A percentile compares a stretch with the other conserved stretches of the same genome.
Conservation (phyloP, 1,140 invertebrate species). For the Drosophila littoralis region DNA sequence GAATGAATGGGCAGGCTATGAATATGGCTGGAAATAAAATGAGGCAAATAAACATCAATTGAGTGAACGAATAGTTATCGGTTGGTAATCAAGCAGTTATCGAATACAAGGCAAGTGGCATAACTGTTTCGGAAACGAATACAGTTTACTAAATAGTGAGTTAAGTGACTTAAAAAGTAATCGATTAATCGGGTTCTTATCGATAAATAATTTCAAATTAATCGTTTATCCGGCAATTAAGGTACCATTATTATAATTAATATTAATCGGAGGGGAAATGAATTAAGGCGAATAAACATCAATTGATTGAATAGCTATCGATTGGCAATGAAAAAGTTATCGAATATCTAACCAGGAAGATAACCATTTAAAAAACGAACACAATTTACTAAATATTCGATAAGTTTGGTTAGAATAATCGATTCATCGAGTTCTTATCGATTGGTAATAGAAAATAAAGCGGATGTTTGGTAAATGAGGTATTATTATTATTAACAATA, state of each 20-base stretch:
- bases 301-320: background rate
- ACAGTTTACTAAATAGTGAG: background rate
- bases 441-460: background rate
- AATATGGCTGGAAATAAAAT: too few species aligned
- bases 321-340: background rate
- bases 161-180: background rate
- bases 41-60: background rate
- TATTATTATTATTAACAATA: too few species aligned
- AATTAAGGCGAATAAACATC: too few species aligned
- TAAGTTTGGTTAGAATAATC: background rate
- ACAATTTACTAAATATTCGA: background rate
- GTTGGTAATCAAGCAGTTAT: background rate
- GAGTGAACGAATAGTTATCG: background rate
- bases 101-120: background rate
- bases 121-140: too few species aligned
- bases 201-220: slow-evolving; percentile 1
- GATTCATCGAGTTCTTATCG: background rate
- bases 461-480: too few species aligned
- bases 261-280: too few species aligned
- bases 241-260: background rate
- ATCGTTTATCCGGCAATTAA: background rate
- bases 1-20: too few species aligned
- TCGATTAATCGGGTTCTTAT: background rate
- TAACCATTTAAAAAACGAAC: too few species aligned
- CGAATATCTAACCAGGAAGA: background rate